Conservation (phyloP, 2,797 vertebrate species). For the Varecia variegata region DNA sequence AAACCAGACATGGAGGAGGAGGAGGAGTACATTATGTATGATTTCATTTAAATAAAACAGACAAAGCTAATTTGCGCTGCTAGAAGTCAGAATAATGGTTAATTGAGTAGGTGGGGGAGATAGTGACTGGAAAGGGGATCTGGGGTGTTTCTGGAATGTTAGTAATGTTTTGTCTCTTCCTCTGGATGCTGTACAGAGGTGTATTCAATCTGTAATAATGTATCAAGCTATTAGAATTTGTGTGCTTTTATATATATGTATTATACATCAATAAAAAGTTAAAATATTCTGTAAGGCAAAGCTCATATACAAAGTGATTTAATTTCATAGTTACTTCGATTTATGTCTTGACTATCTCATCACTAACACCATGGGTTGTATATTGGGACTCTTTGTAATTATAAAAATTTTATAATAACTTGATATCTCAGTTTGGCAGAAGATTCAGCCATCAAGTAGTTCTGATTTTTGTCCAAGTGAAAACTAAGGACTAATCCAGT, state of each 20-base stretch:
- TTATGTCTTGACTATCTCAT: neutral
- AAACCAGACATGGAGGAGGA: neutral
- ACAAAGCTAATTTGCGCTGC: neutral
- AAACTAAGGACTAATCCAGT: neutral
- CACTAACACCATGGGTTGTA: neutral
- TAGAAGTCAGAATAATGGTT: neutral
- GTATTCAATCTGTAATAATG: neutral
- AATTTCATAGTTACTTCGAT: neutral
- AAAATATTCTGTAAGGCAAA: neutral
- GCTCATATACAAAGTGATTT: neutral
- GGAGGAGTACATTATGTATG: neutral
- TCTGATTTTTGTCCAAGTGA: neutral
- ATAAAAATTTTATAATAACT: neutral
- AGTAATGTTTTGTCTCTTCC: neutral
- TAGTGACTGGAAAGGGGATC: neutral
- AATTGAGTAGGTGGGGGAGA: neutral
- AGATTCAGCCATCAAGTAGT: neutral
- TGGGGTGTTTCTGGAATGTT: neutral
- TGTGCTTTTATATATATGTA: neutral
- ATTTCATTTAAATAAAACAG: constrained; percentile 1
- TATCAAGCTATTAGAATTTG: neutral
- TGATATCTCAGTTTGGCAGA: neutral
- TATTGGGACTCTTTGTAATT: neutral
- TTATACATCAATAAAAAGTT: neutral
- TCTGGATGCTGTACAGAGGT: neutral